These are phyloP conservation scores for Bombus picipes DNA, from an alignment of 1,140 invertebrate species.

Conservation along the genomic window DNA sequence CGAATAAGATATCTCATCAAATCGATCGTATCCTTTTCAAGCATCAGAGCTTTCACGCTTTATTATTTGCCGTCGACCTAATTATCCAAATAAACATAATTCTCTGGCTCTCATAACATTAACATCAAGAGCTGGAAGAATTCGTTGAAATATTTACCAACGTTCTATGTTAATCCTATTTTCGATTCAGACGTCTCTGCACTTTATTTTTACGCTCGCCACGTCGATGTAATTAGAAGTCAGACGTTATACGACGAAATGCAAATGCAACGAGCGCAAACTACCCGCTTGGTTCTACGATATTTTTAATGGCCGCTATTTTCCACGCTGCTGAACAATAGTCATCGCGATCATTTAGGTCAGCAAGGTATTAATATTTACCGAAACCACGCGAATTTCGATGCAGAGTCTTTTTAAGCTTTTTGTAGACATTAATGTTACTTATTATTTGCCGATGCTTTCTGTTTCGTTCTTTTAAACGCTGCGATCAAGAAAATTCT, in stretches of 20 bases:
- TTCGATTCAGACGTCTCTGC: not conserved
- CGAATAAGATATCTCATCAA: not conserved
- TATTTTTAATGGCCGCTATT: constrained; percentile 16
- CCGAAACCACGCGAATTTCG: not conserved
- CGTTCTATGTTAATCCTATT: not conserved
- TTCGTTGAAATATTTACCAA: not conserved
- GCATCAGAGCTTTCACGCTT: not conserved
- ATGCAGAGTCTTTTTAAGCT: not conserved
- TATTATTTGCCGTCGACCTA: not conserved
- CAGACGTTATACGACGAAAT: constrained; percentile 18
- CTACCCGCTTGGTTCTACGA: not conserved
- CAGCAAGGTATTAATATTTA: constrained; percentile 17
- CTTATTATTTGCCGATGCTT: not conserved
- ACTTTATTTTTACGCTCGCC: not conserved
- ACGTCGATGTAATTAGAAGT: constrained; percentile 1
- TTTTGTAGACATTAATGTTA: not conserved
- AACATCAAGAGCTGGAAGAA: not conserved
- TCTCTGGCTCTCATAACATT: not conserved
- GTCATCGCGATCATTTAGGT: constrained; percentile 16
- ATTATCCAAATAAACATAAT: too few relatives aligned
- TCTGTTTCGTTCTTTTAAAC: not conserved
- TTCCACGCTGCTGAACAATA: not conserved
- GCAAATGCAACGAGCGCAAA: constrained; percentile 2
- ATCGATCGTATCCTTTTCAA: not conserved
- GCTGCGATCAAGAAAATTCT: not conserved